A percentile compares a stretch with the other conserved stretches of the same genome.
phyloP scores from a whole-genome alignment of 1,140 invertebrate species.

The Zaprionus africanus region DNA sequence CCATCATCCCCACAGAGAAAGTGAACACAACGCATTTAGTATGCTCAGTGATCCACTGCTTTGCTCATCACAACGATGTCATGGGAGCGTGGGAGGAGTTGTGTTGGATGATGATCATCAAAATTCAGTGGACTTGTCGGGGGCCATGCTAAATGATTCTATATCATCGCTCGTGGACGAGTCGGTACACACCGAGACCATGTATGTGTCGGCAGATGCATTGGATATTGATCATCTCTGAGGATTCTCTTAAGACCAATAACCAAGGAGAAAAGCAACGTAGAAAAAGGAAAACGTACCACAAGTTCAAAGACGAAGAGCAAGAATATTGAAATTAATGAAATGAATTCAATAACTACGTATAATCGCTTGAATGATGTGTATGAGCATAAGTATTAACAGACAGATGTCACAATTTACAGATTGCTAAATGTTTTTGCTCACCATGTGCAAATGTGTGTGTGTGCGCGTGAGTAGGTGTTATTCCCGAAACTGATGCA shows the following conservation, averaged over 20 bases:
- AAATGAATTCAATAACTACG: slow-evolving; percentile 21
- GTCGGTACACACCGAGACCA: slow-evolving; percentile 48
- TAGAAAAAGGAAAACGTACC: not conserved
- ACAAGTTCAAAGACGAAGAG: slow-evolving; percentile 25
- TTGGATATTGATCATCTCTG: slow-evolving; percentile 75
- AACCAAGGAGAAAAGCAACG: not conserved
- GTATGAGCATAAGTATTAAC: slow-evolving; percentile 38
- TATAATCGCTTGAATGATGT: slow-evolving; percentile 33
- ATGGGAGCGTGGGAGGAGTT: slow-evolving; percentile 32
- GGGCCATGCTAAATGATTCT: slow-evolving; percentile 66
- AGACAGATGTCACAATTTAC: slow-evolving; percentile 12
- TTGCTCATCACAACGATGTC: slow-evolving; percentile 84
- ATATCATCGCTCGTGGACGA: slow-evolving; percentile 66
- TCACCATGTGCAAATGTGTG: not conserved
- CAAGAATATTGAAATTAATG: not conserved
- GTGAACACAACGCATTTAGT: slow-evolving; percentile 21
- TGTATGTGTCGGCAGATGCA: slow-evolving; percentile 64
- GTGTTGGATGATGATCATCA: slow-evolving; percentile 46
- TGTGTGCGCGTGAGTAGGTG: not conserved
- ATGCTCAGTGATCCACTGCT: slow-evolving; percentile 74
- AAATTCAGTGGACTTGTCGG: slow-evolving; percentile 55
- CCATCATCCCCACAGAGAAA: slow-evolving; percentile 28
- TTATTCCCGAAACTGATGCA: slow-evolving; percentile 2
- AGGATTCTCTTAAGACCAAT: not conserved
- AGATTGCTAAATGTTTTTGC: slow-evolving; percentile 10